Evolutionary conservation across 2,888 invertebrate species (phyloP).

Genomic region (Drosophila merina): DNA sequence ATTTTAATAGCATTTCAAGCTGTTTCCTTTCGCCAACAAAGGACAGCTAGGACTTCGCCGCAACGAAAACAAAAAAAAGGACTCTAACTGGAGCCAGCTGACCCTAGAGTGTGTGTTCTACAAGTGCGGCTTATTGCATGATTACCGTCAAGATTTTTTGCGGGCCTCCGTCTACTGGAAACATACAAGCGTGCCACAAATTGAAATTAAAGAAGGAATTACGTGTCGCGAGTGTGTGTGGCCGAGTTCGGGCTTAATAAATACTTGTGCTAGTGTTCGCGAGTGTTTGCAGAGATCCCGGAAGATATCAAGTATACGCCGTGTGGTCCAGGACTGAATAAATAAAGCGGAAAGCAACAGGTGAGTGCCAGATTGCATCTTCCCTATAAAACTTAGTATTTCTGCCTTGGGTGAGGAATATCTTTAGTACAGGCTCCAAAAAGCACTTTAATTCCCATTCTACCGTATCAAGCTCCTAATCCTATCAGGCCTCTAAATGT

Average conservation of each 20-base stretch:
- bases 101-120: constrained; percentile 40
- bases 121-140: constrained; percentile 66
- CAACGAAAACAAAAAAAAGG: constrained; percentile 7
- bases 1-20: constrained; percentile 81
- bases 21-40: constrained; percentile 67
- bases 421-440: not conserved
- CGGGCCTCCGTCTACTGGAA: constrained; percentile 28
- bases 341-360: constrained; percentile 30
- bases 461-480: too few species aligned
- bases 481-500: not conserved
- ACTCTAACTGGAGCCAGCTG: constrained; percentile 2
- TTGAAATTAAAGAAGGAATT: constrained; percentile 64
- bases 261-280: constrained; percentile 19
- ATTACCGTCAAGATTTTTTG: constrained; percentile 52
- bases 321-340: constrained; percentile 1
- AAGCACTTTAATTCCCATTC: too few species aligned
- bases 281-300: constrained; percentile 23
- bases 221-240: constrained; percentile 53
- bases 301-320: constrained; percentile 19
- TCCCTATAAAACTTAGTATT: not conserved
- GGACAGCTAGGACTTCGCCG: constrained; percentile 21
- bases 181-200: constrained; percentile 60
- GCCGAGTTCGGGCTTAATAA: constrained; percentile 17
- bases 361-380: constrained; percentile 17
- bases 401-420: not conserved